Conservation (phyloP, 1,140 invertebrate species). For the Lordiphosa collinella region DNA sequence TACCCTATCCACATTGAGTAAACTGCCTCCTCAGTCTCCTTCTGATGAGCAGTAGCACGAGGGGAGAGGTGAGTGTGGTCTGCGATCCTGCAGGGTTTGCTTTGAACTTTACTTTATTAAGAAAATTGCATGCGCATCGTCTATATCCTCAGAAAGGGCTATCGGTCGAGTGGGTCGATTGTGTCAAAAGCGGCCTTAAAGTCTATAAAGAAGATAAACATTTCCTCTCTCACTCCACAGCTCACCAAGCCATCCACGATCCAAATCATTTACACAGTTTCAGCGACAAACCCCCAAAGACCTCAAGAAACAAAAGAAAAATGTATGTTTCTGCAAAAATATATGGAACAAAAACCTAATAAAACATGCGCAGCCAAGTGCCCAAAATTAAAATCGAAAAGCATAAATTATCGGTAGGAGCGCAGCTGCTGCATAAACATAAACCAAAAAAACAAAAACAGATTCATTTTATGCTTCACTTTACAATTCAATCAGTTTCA, state of each 20-base stretch:
- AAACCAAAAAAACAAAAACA: slow-evolving; percentile 28
- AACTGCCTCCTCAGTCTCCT: too few relatives aligned
- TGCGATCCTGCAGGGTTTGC: too few relatives aligned
- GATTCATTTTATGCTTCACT: slow-evolving; percentile 64
- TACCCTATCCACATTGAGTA: too few relatives aligned
- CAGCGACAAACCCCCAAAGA: slow-evolving; percentile 43
- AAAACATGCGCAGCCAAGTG: slow-evolving; percentile 54
- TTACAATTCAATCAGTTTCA: slow-evolving; percentile 76
- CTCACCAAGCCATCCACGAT: slow-evolving; percentile 18
- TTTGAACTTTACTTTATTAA: too few relatives aligned
- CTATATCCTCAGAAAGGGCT: too few relatives aligned
- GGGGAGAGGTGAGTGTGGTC: too few relatives aligned
- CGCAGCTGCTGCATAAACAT: slow-evolving; percentile 36
- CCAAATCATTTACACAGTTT: slow-evolving; percentile 41
- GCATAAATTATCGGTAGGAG: slow-evolving; percentile 54
- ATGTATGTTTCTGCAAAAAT: not conserved
- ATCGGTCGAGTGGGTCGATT: too few relatives aligned
- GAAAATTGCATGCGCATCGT: too few relatives aligned
- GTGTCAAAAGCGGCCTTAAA: too few relatives aligned
- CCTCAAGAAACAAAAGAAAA: not conserved
- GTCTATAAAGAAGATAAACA: too few relatives aligned
- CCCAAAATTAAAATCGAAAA: slow-evolving; percentile 67
- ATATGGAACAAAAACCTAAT: slow-evolving; percentile 43
- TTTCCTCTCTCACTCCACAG: not conserved
- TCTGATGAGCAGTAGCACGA: too few relatives aligned